Evolutionary conservation across 2,888 invertebrate species (phyloP), one percentile per base, ranked within the genome.

Genomic region (Phaonia tiefii): DNA sequence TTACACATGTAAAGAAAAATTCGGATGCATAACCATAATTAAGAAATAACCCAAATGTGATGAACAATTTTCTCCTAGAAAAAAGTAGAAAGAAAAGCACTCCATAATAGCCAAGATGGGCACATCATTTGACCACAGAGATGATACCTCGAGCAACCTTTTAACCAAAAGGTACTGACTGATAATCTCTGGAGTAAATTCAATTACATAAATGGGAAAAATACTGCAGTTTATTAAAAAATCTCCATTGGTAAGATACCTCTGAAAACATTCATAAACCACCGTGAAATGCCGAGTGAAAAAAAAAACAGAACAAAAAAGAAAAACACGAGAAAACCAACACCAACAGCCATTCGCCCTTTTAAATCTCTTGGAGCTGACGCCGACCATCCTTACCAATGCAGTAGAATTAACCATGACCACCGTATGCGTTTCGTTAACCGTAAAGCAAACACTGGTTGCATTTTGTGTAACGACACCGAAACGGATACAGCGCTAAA

Each of bases 341-440:
- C 60, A 31, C 5, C n/a, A 17, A 1, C 60, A 37, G 15, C 5
- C 56, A 20, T 17, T 8, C 1, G 31, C 11, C 51, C 51, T 51
- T 17, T 51, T 51, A 51, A 51, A 20, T 26, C 60, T 4, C 44
- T 11, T n/a, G n/a, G 77, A 72, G 80, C 67, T 63, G 71, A 17
- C 54, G 63, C 63, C 39, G 54, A 54, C 69, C 73, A 26, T 67
- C 39, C 67, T 72, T 72, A 81, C 81, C 81, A 81, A 78, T 81
- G 81, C 81, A 81, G 81, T 81, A 78, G 56, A 78, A 78, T 78
- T 81, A 78, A 81, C 81, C 78, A 81, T 81, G 81, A 75, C 78
- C 63, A 58, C 10, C 44, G 44, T 10, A 81, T 71, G 81, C 81
- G 78, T 78, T 81, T 78, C 78, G 78, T 75, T 81, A 81, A 72